These are phyloP conservation scores for Monodelphis domestica DNA, from an alignment of 2,797 vertebrate genomes.

Conservation along the genomic window DNA sequence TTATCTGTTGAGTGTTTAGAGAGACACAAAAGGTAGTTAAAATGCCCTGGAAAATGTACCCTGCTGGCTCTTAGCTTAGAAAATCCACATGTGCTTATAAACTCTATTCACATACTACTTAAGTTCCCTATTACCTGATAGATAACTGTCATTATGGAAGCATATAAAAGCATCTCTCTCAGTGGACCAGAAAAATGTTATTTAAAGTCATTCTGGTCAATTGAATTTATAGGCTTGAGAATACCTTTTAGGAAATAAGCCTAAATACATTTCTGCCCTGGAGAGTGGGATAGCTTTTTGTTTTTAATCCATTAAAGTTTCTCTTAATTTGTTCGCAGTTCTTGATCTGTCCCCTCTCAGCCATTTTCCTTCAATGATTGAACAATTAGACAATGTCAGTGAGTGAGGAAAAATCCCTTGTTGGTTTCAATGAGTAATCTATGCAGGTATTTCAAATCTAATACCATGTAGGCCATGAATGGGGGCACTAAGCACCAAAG, in stretches of 20 bases:
- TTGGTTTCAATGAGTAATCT: conserved; percentile 39
- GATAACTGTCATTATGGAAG: conserved; percentile 58
- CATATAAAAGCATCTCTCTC: conserved; percentile 43
- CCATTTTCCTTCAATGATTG: conserved; percentile 55
- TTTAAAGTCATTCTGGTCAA: conserved; percentile 60
- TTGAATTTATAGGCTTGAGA: conserved; percentile 59
- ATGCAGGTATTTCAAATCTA: conserved; percentile 56
- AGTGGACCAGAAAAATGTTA: not conserved
- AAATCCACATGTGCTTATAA: conserved; percentile 38
- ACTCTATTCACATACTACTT: conserved; percentile 42
- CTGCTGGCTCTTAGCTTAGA: conserved; percentile 24
- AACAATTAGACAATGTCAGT: conserved; percentile 38
- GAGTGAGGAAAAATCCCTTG: conserved; percentile 21
- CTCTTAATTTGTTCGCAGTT: conserved; percentile 68
- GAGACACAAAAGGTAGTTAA: conserved; percentile 37
- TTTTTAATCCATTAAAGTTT: conserved; percentile 66
- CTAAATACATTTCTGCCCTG: conserved; percentile 59
- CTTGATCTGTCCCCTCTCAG: conserved; percentile 56
- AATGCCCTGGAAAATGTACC: conserved; percentile 49
- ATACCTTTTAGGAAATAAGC: conserved; percentile 63
- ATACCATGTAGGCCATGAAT: not conserved
- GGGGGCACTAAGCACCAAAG: not conserved
- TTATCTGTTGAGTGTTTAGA: conserved; percentile 38
- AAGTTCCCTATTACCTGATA: conserved; percentile 45
- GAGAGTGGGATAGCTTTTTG: conserved; percentile 62